Evolutionary conservation across 2,888 invertebrate genomes (phyloP).

Genomic region (Agonum fuliginosum): DNA sequence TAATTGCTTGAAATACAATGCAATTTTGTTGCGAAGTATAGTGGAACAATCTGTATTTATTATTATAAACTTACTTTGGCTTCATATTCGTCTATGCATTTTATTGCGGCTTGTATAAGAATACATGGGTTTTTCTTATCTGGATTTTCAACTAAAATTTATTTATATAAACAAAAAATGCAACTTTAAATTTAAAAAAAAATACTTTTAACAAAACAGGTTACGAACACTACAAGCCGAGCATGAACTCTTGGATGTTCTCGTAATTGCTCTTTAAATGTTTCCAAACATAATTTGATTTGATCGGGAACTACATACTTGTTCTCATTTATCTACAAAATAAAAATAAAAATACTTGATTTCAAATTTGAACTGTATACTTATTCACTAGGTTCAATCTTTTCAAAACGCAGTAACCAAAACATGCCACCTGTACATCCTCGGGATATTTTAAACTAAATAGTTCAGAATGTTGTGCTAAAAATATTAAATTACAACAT

Average conservation of each 20-base stretch:
- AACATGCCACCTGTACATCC: too few relatives aligned
- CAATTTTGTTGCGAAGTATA: too few relatives aligned
- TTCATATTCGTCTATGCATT: neutral
- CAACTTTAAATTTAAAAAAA: too few relatives aligned
- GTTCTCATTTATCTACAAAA: constrained; percentile 1
- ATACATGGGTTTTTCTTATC: constrained; percentile 21
- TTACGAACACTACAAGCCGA: neutral
- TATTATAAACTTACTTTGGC: neutral
- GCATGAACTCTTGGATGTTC: neutral
- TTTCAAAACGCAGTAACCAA: constrained; percentile 2
- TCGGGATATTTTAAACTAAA: too few relatives aligned
- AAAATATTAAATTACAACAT: too few relatives aligned
- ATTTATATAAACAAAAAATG: neutral
- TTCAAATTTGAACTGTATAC: neutral
- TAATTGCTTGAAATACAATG: too few relatives aligned
- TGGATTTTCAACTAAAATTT: neutral
- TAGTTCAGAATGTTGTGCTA: too few relatives aligned
- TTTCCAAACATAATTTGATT: neutral
- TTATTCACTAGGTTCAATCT: neutral
- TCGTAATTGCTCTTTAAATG: neutral
- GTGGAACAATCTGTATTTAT: too few relatives aligned
- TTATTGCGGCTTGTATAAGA: neutral
- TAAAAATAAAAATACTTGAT: neutral
- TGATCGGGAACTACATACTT: neutral
- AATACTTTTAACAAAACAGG: neutral